phyloP scores from a whole-genome alignment of 2,113 vertebrate genomes.

The Irena cyanogastra region DNA sequence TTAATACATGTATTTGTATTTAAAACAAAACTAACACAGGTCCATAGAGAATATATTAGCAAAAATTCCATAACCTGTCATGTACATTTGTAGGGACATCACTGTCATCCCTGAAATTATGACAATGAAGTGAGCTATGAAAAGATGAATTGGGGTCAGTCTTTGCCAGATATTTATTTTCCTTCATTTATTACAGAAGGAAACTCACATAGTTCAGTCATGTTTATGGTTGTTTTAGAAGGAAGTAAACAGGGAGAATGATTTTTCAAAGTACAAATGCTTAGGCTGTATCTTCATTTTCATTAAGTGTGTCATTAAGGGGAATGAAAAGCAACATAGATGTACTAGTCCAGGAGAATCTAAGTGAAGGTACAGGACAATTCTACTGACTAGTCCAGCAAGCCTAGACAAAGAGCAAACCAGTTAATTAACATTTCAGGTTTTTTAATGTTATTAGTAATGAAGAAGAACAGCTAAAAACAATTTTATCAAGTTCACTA shows the following conservation, averaged over 20 bases:
- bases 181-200: not conserved
- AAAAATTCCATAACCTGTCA: not conserved
- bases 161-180: not conserved
- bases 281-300: not conserved
- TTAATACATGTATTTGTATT: not conserved
- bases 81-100: not conserved
- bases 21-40: not conserved
- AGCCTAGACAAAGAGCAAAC: not conserved
- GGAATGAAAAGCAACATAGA: not conserved
- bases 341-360: not conserved
- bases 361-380: not conserved
- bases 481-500: not conserved
- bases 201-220: not conserved
- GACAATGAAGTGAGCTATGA: not conserved
- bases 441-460: not conserved
- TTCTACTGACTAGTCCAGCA: not conserved
- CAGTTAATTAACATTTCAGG: not conserved
- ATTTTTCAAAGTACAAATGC: not conserved
- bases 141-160: not conserved
- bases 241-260: not conserved
- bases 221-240: not conserved
- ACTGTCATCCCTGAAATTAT: not conserved
- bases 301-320: not conserved
- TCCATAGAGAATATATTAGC: not conserved
- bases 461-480: not conserved